Percentiles rank a stretch among this genome's conserved stretches.
phyloP scores from a whole-genome alignment of 2,888 invertebrate species.

The Nasonia oneida region DNA sequence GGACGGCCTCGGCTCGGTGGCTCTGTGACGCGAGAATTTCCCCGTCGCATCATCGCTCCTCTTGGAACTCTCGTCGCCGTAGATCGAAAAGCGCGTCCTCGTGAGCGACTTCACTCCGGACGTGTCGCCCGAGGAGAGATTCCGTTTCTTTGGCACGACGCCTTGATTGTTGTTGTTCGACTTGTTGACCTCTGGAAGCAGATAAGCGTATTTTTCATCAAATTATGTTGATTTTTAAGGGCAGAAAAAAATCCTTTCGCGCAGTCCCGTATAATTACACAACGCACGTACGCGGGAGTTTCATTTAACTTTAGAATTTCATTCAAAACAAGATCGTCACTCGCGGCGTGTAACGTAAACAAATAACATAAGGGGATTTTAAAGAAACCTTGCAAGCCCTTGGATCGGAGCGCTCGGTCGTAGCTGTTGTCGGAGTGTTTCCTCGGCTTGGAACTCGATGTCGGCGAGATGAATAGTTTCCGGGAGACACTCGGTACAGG shows the following conservation, averaged over 20 bases:
- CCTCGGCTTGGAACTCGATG: background rate
- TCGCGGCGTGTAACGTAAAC: background rate
- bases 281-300: too few relatives aligned
- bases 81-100: slow-evolving; percentile 35
- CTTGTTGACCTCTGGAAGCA: too few relatives aligned
- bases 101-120: background rate
- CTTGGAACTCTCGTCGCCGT: slow-evolving; percentile 21
- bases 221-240: too few relatives aligned
- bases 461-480: slow-evolving; percentile 20
- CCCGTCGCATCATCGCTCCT: background rate
- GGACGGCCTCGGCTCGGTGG: background rate
- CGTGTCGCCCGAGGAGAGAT: slow-evolving; percentile 1
- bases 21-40: background rate
- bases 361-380: background rate
- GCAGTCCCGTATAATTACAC: too few relatives aligned
- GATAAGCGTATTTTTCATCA: too few relatives aligned
- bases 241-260: too few relatives aligned
- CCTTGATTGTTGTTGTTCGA: background rate
- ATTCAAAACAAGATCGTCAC: too few relatives aligned
- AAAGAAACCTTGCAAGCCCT: slow-evolving; percentile 45
- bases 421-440: slow-evolving; percentile 25
- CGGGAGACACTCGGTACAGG: background rate
- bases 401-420: slow-evolving; percentile 20
- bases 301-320: too few relatives aligned
- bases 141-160: background rate